Conservation (phyloP, 2,888 invertebrate species). For the Caenorhabditis wallacei region DNA sequence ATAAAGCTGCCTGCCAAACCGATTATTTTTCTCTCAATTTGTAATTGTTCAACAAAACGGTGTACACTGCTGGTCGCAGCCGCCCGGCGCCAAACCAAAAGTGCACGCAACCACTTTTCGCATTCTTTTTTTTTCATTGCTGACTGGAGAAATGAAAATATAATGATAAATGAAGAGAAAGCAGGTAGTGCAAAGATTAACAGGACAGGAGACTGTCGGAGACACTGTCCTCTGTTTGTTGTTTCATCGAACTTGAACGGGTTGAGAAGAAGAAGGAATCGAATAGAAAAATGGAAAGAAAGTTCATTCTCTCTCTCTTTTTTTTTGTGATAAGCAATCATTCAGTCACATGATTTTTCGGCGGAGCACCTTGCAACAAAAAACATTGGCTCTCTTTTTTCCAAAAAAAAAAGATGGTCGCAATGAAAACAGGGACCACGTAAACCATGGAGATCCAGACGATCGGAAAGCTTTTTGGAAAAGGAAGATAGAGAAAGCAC, state of each 20-base stretch:
- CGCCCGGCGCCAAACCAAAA: constrained; percentile 52
- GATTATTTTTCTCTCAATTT: constrained; percentile 26
- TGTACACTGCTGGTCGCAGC: constrained; percentile 30
- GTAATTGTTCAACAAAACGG: constrained; percentile 52
- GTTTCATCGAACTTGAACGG: constrained; percentile 58
- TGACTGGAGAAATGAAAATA: constrained; percentile 31
- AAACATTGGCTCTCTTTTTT: constrained; percentile 27
- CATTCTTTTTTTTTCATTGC: constrained; percentile 44
- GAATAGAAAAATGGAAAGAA: neutral
- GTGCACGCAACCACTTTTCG: constrained; percentile 60
- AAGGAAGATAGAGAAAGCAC: constrained; percentile 28
- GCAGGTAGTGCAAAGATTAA: constrained; percentile 58
- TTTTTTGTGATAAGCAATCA: constrained; percentile 40
- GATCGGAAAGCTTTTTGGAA: constrained; percentile 11
- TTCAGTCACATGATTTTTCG: constrained; percentile 35
- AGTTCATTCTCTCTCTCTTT: neutral
- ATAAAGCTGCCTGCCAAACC: constrained; percentile 2
- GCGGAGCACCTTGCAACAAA: constrained; percentile 26
- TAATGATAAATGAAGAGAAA: constrained; percentile 19
- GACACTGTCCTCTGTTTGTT: constrained; percentile 40
- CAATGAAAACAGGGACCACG: constrained; percentile 26
- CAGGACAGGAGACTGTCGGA: constrained; percentile 25
- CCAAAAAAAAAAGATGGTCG: constrained; percentile 4
- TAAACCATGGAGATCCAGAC: constrained; percentile 37
- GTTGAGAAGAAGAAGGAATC: neutral